Conservation (phyloP, 1,140 invertebrate genomes). For the Matsumurasca onukii region DNA sequence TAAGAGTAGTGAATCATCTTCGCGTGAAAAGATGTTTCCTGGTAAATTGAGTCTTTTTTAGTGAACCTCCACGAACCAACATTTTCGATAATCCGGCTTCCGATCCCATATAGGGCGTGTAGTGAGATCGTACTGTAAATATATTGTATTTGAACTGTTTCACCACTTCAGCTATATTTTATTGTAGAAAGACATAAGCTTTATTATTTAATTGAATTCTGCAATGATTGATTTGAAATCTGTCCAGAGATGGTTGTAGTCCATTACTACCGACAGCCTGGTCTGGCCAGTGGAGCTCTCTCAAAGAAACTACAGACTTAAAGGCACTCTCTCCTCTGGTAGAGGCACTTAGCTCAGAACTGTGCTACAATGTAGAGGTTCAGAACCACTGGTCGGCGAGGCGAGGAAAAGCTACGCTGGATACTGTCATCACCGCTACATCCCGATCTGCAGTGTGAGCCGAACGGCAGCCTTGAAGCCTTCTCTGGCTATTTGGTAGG, state of each 20-base stretch:
- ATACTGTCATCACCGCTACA: constrained; percentile 66
- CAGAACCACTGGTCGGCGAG: constrained; percentile 52
- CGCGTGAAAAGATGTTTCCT: too few relatives aligned
- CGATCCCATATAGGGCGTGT: too few relatives aligned
- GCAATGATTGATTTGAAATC: background rate
- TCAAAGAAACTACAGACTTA: constrained; percentile 40
- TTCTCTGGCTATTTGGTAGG: constrained; percentile 59
- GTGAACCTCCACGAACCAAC: too few relatives aligned
- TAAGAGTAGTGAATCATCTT: too few relatives aligned
- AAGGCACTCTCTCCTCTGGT: constrained; percentile 44
- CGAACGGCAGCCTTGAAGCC: constrained; percentile 48
- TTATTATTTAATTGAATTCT: too few relatives aligned
- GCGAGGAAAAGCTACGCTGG: constrained; percentile 66
- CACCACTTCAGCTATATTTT: too few relatives aligned
- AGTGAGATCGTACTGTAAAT: too few relatives aligned
- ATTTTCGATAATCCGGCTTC: too few relatives aligned
- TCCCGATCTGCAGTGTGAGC: constrained; percentile 50
- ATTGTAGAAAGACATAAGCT: too few relatives aligned
- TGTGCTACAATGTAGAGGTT: constrained; percentile 77
- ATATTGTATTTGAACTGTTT: too few relatives aligned
- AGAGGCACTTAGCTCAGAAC: constrained; percentile 62
- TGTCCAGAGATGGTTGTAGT: constrained; percentile 34
- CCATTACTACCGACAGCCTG: constrained; percentile 44
- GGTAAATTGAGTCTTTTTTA: too few relatives aligned
- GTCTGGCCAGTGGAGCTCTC: constrained; percentile 41